A percentile compares a stretch with the other conserved stretches of the same genome.
Evolutionary conservation across 2,113 vertebrate genomes (phyloP).

Genomic region (Onychorhynchus coronatus): DNA sequence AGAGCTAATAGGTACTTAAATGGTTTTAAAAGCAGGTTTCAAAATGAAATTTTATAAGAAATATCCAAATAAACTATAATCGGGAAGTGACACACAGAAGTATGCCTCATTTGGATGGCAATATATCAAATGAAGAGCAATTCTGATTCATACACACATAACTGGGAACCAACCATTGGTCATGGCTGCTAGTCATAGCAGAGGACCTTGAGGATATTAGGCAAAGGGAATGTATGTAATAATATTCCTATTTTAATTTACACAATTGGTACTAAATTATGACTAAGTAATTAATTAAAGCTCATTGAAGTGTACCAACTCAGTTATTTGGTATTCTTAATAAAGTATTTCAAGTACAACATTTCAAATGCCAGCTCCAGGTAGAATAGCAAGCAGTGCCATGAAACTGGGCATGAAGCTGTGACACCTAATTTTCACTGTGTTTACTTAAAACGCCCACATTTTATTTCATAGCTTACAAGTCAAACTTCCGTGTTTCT

Average conservation of each 20-base stretch:
- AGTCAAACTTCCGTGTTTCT: not conserved
- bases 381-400: not conserved
- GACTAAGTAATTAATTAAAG: not conserved
- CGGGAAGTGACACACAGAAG: not conserved
- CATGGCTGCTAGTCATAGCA: not conserved
- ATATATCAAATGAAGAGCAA: not conserved
- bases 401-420: not conserved
- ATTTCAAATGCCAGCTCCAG: not conserved
- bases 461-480: not conserved
- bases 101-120: not conserved
- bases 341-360: not conserved
- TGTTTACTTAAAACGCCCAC: not conserved
- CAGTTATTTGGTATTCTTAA: not conserved
- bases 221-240: not conserved
- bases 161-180: not conserved
- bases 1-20: not conserved
- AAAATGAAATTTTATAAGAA: slow-evolving; percentile 1
- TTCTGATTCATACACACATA: not conserved
- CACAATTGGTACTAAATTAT: not conserved
- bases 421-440: not conserved
- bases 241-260: not conserved
- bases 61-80: not conserved
- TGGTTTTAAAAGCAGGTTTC: not conserved
- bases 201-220: not conserved
- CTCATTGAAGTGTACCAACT: not conserved